phyloP scores from a whole-genome alignment of 2,113 vertebrate genomes.

The Junco hyemalis region DNA sequence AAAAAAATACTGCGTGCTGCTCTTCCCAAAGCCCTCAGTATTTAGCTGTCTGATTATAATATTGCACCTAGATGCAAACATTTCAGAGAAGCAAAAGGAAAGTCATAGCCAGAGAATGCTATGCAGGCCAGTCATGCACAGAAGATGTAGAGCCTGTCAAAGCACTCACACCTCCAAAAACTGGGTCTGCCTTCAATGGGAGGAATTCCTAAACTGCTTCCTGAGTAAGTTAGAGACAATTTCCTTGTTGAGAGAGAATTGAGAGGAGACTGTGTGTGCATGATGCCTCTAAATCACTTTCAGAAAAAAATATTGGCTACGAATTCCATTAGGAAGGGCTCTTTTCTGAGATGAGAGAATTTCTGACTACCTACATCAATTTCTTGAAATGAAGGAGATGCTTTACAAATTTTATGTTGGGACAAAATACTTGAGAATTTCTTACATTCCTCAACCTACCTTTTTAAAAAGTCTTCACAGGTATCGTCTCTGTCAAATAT shows the following conservation, averaged over 20 bases:
- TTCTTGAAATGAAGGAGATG: not conserved
- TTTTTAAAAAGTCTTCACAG: not conserved
- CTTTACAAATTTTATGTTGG: not conserved
- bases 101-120: not conserved
- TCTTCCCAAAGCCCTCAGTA: not conserved
- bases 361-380: not conserved
- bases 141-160: not conserved
- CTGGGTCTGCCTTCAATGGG: not conserved
- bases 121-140: not conserved
- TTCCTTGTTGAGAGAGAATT: not conserved
- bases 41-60: not conserved
- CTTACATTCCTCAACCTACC: not conserved
- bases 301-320: not conserved
- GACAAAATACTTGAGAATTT: not conserved
- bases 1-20: not conserved
- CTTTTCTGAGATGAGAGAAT: not conserved
- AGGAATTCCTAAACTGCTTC: not conserved
- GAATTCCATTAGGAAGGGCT: not conserved
- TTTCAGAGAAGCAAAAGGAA: not conserved
- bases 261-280: not conserved
- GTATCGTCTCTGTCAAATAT: not conserved
- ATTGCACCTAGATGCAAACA: not conserved
- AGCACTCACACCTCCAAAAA: not conserved
- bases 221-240: not conserved
- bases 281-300: not conserved